phyloP scores from a whole-genome alignment of 92 coral and sea anemone genomes.

The Bergia puertoricense region DNA sequence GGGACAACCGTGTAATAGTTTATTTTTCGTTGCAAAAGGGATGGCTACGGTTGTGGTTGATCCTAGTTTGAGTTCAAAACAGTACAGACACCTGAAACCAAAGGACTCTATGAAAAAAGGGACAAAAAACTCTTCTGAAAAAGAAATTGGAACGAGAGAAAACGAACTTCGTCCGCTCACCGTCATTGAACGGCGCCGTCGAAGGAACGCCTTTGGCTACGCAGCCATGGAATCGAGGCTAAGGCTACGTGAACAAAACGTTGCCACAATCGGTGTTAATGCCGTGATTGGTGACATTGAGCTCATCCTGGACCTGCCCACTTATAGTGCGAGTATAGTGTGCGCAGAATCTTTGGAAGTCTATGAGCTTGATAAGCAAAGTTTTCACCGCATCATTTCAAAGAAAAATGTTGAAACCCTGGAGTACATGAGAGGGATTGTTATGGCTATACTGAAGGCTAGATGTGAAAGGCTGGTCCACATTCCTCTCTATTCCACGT shows the following conservation, averaged over 20 bases:
- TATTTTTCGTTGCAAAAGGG: slow-evolving; percentile 84
- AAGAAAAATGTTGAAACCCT: slow-evolving; percentile 72
- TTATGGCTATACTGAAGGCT: slow-evolving; percentile 53
- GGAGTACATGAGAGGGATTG: slow-evolving; percentile 53
- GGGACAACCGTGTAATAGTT: slow-evolving; percentile 66
- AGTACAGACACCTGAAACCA: slow-evolving; percentile 61
- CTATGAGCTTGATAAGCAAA: slow-evolving; percentile 78
- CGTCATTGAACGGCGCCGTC: slow-evolving; percentile 85
- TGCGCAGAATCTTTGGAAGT: slow-evolving; percentile 79
- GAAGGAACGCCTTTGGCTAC: slow-evolving; percentile 73
- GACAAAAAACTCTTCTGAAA: slow-evolving; percentile 1
- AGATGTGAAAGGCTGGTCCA: slow-evolving; percentile 56
- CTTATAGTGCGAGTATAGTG: slow-evolving; percentile 77
- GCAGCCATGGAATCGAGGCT: slow-evolving; percentile 83
- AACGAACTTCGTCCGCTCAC: slow-evolving; percentile 65
- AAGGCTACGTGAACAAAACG: slow-evolving; percentile 66
- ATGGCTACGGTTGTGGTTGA: slow-evolving; percentile 76
- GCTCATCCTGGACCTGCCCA: slow-evolving; percentile 72
- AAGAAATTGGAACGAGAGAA: slow-evolving; percentile 26
- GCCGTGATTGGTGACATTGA: slow-evolving; percentile 93
- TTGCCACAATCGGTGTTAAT: slow-evolving; percentile 86
- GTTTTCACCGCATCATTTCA: slow-evolving; percentile 69
- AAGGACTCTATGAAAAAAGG: slow-evolving; percentile 4
- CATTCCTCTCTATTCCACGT: slow-evolving; percentile 63
- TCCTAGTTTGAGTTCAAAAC: slow-evolving; percentile 69